A percentile compares a stretch with the other conserved stretches of the same genome.
These are phyloP conservation scores for Drosophila insularis DNA, from an alignment of 1,140 invertebrate genomes.

Conservation along the genomic window DNA sequence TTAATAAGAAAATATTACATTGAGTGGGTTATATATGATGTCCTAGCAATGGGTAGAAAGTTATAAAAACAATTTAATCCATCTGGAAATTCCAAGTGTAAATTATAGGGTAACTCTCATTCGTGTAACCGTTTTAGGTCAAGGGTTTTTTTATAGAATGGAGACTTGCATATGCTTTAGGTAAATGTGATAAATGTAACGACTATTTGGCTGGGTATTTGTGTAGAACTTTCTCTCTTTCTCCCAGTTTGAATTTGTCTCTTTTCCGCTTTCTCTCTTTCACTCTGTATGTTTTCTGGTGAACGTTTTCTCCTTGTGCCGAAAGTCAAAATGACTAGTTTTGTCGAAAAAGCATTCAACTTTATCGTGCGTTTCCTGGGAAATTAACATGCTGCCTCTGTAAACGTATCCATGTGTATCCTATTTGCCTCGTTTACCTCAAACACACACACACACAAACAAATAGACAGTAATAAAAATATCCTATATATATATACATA, in stretches of 20 bases:
- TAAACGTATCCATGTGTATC: slow-evolving; percentile 8
- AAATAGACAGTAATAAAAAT: slow-evolving; percentile 52
- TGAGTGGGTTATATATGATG: no score
- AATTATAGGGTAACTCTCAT: not conserved
- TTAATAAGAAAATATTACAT: no score
- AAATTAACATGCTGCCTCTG: slow-evolving; percentile 69
- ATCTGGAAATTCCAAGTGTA: no score
- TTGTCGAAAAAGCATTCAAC: slow-evolving; percentile 74
- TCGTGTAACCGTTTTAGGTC: not conserved
- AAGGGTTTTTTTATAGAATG: not conserved
- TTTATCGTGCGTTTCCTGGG: slow-evolving; percentile 79
- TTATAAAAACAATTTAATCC: no score
- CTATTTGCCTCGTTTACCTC: slow-evolving; percentile 47
- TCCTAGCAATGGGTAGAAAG: no score
- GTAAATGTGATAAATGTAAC: slow-evolving; percentile 67
- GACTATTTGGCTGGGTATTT: slow-evolving; percentile 43
- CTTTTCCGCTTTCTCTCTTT: slow-evolving; percentile 20
- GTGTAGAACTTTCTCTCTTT: slow-evolving; percentile 23
- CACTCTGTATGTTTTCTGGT: not conserved
- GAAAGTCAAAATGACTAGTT: slow-evolving; percentile 68
- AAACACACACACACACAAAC: slow-evolving; percentile 14
- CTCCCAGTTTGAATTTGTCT: slow-evolving; percentile 3
- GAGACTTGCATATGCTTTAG: slow-evolving; percentile 9
- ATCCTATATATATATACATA: slow-evolving; percentile 22
- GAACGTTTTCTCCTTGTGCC: slow-evolving; percentile 12